A percentile compares a stretch with the other conserved stretches of the same genome.
Evolutionary conservation across 2,113 vertebrate species (phyloP).

Genomic region (Speoplatyrhinus poulsoni): DNA sequence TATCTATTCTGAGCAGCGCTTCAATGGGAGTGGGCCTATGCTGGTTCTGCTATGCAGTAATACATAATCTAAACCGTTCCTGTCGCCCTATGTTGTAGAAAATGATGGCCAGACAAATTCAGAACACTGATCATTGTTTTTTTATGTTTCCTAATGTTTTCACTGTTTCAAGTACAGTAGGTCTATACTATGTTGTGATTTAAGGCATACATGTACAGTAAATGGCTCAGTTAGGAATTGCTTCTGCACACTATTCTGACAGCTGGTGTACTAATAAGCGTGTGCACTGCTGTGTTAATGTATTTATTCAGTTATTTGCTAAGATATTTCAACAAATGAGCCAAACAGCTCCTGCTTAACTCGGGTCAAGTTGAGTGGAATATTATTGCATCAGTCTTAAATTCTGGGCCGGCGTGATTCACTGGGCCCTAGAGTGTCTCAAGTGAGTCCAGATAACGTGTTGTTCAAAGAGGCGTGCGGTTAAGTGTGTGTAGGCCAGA

Average conservation of each 20-base stretch:
- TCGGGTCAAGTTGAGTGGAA: conserved; percentile 18
- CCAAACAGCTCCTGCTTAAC: background rate
- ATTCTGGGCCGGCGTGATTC: conserved; percentile 11
- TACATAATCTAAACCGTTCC: conserved; percentile 27
- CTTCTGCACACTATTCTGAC: background rate
- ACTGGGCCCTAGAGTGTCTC: conserved; percentile 12
- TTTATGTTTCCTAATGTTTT: background rate
- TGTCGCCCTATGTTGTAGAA: conserved; percentile 9
- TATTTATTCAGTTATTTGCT: conserved; percentile 1
- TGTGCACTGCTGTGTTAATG: background rate
- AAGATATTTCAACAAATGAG: background rate
- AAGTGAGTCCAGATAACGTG: conserved; percentile 46
- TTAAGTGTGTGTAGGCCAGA: conserved; percentile 36
- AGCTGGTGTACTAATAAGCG: background rate
- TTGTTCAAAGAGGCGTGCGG: conserved; percentile 40
- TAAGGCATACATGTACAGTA: background rate
- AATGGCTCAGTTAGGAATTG: background rate
- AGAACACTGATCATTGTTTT: background rate
- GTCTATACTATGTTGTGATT: background rate
- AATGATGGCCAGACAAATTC: background rate
- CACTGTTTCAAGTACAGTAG: background rate
- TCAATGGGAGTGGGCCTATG: conserved; percentile 48
- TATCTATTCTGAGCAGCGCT: conserved; percentile 70
- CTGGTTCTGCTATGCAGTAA: too few relatives aligned
- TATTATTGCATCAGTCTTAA: conserved; percentile 28